Evolutionary conservation across 92 coral and sea anemone genomes (phyloP), one percentile per base, ranked within the genome.

Genomic region (Epizoanthus ramosus): DNA sequence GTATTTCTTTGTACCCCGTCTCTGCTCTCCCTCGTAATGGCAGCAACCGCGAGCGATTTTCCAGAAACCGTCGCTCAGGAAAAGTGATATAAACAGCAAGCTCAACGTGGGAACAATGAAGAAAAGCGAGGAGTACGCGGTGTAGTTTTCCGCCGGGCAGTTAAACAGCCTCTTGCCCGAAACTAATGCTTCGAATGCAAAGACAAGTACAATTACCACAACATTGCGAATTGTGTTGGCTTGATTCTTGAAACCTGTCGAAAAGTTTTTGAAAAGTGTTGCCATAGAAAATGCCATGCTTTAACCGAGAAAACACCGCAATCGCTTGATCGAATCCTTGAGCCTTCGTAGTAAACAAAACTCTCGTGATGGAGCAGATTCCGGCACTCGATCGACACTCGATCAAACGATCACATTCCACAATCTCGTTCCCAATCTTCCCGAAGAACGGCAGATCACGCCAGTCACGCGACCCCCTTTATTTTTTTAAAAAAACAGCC

Each of bases 141-240:
- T 53, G 66, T 90, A 76, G 23, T 85, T 80, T 37, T 87, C 80
- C 6, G 87, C 57, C 6, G 97, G 97, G 65, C 97, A 93, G 18
- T 79, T 53, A 39, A 85, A 85, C 18, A 89, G 64, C 4, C 45
- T 43, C 67, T 73, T 83, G 64, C 94, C 85, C 35, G 92, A 86
- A 6, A 93, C 92, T 17, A 91, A 81, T 6, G 92, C 94, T 84
- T 91, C 91, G 68, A 88, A 76, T 2, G 83, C 93, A 74, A 88
- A 92, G 8, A 93, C 97, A 4, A 91, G 57, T 31, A 93, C 61
- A 0, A 89, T 84, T 50, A 85, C 79, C 9, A 89, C 91, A 0
- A 91, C 90, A 71, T 90, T 91, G 63, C 92, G 81, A 61, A 85
- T 85, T 28, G 92, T 89, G 39, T 93, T 91, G 8, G 86, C 79